Evolutionary conservation across 1,140 invertebrate species (phyloP), one percentile per base, ranked within the genome.

Genomic region (Antheraea pernyi): DNA sequence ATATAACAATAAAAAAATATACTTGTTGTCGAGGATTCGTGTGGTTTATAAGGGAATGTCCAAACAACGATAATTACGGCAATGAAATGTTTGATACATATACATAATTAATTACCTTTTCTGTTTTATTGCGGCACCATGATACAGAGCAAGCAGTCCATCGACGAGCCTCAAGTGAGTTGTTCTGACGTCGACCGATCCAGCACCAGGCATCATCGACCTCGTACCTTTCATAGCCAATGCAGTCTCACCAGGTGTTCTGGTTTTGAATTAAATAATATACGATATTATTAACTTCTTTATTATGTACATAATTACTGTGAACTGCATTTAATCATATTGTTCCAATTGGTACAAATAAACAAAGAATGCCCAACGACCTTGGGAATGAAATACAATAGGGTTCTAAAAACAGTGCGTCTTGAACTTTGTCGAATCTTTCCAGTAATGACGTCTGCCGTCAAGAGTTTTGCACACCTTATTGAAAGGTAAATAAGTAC

Each of bases 111-210:
- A 19, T n/a, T 59, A 96, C 95, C 92, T 96, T 96, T 19, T 94
- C 94, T 96, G 95, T 78, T 95, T 95, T 76, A 96, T 95, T 11
- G 95, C 96, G 36, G 94, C 93, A 60, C 94, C 93, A 67, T 96
- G 94, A 75, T 96, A 97, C 65, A 97, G 91, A 0, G 96, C 86
- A 13, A 97, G 93, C 0, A 96, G 91, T 19, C 95, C 94, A 83
- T 97, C 96, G 0, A 97, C 77, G 3, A 97, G 81, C 75, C 96
- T 94, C 8, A 94, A 75, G 9, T 94, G 81, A 0, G 93, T 94
- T 0, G 80, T 70, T 7, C 79, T 84, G 13, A 91, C 72, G 73
- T 94, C 92, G 5, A 92, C 84, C 19, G 87, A 68, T 0, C 93
- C 94, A 8, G 89, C 89, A 6, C 89, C 88, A 0, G 89, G 89